Evolutionary conservation across 37 sponge, comb jelly and placozoan species (phyloP).

Genomic region (Oopsacas minuta): DNA sequence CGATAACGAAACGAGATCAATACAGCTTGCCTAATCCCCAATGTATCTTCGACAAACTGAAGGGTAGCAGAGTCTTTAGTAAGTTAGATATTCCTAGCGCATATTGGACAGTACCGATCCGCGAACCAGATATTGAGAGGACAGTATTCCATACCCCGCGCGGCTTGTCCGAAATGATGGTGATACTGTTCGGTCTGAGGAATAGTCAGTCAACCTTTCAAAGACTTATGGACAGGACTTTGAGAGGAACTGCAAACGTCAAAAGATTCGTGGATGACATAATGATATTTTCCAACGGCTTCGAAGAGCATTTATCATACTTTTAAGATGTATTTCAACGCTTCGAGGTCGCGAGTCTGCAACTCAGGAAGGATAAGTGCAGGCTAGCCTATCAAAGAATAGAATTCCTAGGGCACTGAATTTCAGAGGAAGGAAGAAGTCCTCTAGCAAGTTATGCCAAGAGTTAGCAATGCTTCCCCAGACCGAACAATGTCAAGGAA

Average conservation of each 20-base stretch:
- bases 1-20: constrained; percentile 1
- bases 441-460: not conserved
- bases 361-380: not conserved
- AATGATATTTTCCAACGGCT: constrained; percentile 2
- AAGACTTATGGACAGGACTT: constrained; percentile 2
- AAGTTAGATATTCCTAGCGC: constrained; percentile 19
- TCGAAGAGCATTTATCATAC: not conserved
- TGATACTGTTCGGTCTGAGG: constrained; percentile 9
- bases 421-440: constrained; percentile 4
- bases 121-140: not conserved
- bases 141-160: constrained; percentile 15
- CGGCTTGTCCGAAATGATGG: constrained; percentile 7
- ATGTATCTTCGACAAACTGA: constrained; percentile 12
- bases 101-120: constrained; percentile 19
- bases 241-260: not conserved
- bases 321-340: not conserved
- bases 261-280: constrained; percentile 10
- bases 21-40: not conserved
- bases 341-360: not conserved
- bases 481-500: not conserved
- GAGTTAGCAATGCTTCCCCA: not conserved
- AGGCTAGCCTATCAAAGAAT: not conserved
- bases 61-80: not conserved
- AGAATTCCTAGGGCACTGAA: not conserved
- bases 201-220: constrained; percentile 7